Conservation (phyloP, 2,888 invertebrate species). For the Orthosia gothica region DNA sequence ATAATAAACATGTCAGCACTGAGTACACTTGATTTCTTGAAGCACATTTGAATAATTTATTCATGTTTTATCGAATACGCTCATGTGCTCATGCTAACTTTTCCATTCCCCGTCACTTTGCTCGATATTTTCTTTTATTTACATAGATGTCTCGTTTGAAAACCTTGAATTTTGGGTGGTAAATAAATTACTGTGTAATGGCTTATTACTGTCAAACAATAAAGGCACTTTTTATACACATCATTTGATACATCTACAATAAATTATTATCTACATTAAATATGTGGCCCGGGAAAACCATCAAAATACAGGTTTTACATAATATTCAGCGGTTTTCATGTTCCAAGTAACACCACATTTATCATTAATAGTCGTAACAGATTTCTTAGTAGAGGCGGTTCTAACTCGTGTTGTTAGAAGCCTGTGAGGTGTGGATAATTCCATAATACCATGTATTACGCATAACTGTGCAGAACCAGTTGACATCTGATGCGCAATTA, state of each 20-base stretch:
- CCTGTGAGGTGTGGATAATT: conserved; percentile 12
- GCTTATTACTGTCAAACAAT: too few relatives aligned
- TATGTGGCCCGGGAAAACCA: neutral
- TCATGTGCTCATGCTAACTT: neutral
- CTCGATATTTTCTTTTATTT: neutral
- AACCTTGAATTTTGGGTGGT: neutral
- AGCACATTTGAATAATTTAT: conserved; percentile 30
- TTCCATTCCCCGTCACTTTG: neutral
- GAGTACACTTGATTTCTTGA: conserved; percentile 1
- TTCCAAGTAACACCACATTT: neutral
- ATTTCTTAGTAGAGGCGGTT: neutral
- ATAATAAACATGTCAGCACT: conserved; percentile 20
- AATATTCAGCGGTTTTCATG: neutral
- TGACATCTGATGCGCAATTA: conserved; percentile 4
- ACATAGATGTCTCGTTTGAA: neutral
- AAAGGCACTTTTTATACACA: too few relatives aligned
- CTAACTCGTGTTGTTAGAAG: conserved; percentile 1
- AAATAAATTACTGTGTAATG: neutral
- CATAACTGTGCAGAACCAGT: neutral
- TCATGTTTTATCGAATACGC: conserved; percentile 4
- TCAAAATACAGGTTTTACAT: neutral
- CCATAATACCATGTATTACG: neutral
- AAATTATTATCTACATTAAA: too few relatives aligned
- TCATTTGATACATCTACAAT: too few relatives aligned
- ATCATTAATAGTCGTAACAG: neutral